Percentiles rank a stretch among this genome's conserved stretches.
Evolutionary conservation across 2,113 vertebrate species (phyloP).

Genomic region (Isurus oxyrinchus): DNA sequence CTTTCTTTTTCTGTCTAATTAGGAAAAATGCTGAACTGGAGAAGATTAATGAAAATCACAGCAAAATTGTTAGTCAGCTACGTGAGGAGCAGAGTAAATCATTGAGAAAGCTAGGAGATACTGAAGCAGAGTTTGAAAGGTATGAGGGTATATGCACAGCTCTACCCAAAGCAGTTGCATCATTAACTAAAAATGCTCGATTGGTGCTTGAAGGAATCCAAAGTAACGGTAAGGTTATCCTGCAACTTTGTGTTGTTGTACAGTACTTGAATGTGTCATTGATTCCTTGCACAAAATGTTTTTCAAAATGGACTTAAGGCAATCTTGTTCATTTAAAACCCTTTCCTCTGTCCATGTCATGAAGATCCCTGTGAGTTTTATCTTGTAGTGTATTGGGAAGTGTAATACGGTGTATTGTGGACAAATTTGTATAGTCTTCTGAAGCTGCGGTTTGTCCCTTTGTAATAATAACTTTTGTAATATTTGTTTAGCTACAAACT

Average conservation of each 20-base stretch:
- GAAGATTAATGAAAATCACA: slow-evolving; percentile 50
- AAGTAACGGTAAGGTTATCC: neutral
- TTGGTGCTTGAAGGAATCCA: neutral
- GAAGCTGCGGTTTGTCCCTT: neutral
- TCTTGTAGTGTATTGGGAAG: neutral
- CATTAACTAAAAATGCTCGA: neutral
- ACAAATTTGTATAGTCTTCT: too few relatives aligned
- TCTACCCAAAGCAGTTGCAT: too few relatives aligned
- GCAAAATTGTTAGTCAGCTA: slow-evolving; percentile 49
- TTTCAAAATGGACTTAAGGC: neutral
- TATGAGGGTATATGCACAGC: slow-evolving; percentile 60
- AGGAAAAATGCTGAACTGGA: slow-evolving; percentile 62
- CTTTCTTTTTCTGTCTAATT: slow-evolving; percentile 31
- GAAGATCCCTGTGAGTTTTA: neutral
- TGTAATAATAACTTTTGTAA: slow-evolving; percentile 11
- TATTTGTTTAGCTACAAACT: slow-evolving; percentile 56
- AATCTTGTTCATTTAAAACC: neutral
- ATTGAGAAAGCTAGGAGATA: slow-evolving; percentile 53
- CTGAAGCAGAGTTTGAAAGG: slow-evolving; percentile 69
- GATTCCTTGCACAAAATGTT: neutral
- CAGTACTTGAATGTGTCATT: neutral
- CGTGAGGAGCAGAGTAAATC: slow-evolving; percentile 55
- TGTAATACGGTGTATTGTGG: neutral
- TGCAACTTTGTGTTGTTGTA: neutral
- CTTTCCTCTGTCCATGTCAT: neutral